Percentiles rank a stretch among this genome's conserved stretches.
Evolutionary conservation across 2,797 vertebrate genomes (phyloP).

Genomic region (Pangasius sanitwongsei): DNA sequence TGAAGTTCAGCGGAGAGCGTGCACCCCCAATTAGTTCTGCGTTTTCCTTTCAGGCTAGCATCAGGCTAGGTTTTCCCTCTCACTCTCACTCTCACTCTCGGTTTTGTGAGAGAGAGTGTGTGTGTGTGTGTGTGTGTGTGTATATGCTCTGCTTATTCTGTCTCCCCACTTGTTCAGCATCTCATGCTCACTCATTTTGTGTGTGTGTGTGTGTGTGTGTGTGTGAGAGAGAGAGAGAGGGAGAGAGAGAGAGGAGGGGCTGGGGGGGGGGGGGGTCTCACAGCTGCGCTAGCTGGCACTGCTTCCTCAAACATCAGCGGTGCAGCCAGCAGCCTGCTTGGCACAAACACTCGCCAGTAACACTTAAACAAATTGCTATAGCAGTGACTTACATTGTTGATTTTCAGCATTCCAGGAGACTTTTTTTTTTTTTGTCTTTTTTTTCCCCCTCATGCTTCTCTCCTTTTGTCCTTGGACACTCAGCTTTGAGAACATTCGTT

Average conservation of each 20-base stretch:
- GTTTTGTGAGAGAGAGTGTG: too few relatives aligned
- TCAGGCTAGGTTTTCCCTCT: neutral
- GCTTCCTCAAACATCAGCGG: conserved; percentile 69
- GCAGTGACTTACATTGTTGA: conserved; percentile 61
- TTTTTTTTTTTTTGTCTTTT: conserved; percentile 18
- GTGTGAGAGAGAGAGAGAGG: too few relatives aligned
- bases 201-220: neutral
- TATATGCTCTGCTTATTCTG: neutral
- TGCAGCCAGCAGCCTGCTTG: conserved; percentile 72
- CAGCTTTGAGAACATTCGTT: conserved; percentile 42
- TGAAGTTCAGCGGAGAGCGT: conserved; percentile 73
- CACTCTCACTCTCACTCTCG: neutral
- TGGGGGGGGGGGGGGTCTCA: neutral
- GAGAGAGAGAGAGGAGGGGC: too few relatives aligned
- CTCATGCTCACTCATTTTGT: neutral
- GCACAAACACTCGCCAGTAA: conserved; percentile 69
- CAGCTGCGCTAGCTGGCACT: conserved; percentile 80
- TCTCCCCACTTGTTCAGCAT: conserved; percentile 17
- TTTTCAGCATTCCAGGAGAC: conserved; percentile 56
- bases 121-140: neutral
- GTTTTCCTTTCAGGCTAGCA: neutral
- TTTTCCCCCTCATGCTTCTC: neutral
- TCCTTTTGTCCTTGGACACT: conserved; percentile 42
- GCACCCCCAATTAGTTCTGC: conserved; percentile 69
- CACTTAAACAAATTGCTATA: conserved; percentile 73